A percentile compares a stretch with the other conserved stretches of the same genome.
phyloP scores from a whole-genome alignment of 2,888 invertebrate genomes.

The Mantis religiosa region DNA sequence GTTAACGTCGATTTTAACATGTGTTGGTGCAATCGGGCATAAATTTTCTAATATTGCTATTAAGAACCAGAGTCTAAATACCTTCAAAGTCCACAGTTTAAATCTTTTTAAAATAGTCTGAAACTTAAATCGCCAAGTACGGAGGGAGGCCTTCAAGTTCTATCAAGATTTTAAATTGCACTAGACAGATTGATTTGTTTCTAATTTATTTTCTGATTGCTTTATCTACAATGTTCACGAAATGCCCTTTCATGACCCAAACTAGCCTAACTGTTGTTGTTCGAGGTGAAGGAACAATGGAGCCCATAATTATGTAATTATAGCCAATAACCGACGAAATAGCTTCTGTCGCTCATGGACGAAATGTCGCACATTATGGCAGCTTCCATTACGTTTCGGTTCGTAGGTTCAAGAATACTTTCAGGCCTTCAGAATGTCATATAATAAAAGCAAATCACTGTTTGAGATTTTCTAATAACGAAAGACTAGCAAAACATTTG shows the following conservation, averaged over 20 bases:
- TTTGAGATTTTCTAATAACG: too few relatives aligned
- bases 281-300: background rate
- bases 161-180: background rate
- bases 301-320: background rate
- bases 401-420: background rate
- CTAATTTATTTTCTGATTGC: background rate
- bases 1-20: too few relatives aligned
- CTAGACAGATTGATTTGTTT: background rate
- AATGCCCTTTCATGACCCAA: background rate
- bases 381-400: background rate
- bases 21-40: too few relatives aligned
- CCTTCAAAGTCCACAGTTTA: too few relatives aligned
- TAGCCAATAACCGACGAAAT: background rate
- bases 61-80: too few relatives aligned
- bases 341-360: background rate
- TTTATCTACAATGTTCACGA: background rate
- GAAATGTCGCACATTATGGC: background rate
- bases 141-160: background rate
- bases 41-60: too few relatives aligned
- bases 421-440: too few relatives aligned
- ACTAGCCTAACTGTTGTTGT: background rate
- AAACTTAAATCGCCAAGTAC: too few relatives aligned
- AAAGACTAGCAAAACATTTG: background rate
- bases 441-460: too few relatives aligned
- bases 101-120: too few relatives aligned